Evolutionary conservation across 1,140 invertebrate genomes (phyloP).

Genomic region (Lepidurus packardi): DNA sequence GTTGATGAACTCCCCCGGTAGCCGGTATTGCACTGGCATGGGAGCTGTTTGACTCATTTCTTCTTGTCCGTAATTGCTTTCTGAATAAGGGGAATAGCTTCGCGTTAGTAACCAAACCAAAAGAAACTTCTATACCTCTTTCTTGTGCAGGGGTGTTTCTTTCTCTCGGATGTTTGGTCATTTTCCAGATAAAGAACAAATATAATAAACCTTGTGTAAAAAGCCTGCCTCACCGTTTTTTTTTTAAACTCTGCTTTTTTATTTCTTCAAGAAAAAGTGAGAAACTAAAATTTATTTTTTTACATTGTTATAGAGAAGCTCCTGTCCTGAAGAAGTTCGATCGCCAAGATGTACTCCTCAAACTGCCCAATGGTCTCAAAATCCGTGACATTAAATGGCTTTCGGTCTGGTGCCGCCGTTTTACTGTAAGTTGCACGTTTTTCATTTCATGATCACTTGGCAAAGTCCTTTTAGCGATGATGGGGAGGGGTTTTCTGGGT

Average conservation of each 20-base stretch:
- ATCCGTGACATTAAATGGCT: conserved; percentile 82
- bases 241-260: neutral
- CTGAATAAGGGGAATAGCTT: neutral
- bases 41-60: conserved; percentile 5
- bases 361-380: conserved; percentile 71
- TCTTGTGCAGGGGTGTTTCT: neutral
- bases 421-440: conserved; percentile 63
- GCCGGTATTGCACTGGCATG: neutral
- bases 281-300: neutral
- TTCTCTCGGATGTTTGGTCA: neutral
- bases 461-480: neutral
- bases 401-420: conserved; percentile 80
- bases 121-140: neutral
- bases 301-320: conserved; percentile 62
- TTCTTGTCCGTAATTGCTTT: neutral
- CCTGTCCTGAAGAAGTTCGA: conserved; percentile 65
- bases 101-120: neutral
- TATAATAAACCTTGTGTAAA: too few relatives aligned
- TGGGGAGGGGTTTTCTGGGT: neutral
- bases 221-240: too few relatives aligned
- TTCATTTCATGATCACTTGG: conserved; percentile 29
- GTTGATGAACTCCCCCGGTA: conserved; percentile 15
- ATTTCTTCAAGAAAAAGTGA: neutral
- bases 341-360: conserved; percentile 72
- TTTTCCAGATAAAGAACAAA: too few relatives aligned